These are phyloP conservation scores for Scelioninae gen. 1 DNA, from an alignment of 2,888 invertebrate genomes.

Conservation along the genomic window DNA sequence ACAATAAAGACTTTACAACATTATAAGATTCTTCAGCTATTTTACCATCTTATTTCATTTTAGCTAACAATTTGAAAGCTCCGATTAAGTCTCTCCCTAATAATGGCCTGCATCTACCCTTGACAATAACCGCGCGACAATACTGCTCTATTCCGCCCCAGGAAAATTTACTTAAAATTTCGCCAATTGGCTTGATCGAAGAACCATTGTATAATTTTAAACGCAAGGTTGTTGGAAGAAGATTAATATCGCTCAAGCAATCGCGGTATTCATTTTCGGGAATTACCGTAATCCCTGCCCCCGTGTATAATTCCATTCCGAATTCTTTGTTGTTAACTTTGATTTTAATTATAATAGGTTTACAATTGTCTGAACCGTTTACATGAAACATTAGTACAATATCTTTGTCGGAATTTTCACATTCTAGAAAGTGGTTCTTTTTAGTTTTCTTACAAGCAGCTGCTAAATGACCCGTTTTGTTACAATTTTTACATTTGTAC, in stretches of 20 bases:
- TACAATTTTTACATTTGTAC: constrained; percentile 7
- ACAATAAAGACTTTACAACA: neutral
- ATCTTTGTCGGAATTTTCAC: neutral
- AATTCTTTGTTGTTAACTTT: neutral
- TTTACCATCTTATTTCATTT: neutral
- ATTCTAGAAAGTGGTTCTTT: neutral
- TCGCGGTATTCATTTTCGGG: constrained; percentile 8
- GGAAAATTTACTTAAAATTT: constrained; percentile 19
- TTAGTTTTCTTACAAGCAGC: constrained; percentile 43
- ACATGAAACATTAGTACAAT: neutral
- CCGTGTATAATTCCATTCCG: constrained; percentile 72
- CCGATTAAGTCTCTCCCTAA: constrained; percentile 61
- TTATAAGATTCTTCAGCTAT: neutral
- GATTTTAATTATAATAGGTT: neutral
- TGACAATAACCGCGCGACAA: constrained; percentile 4
- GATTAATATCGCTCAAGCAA: neutral
- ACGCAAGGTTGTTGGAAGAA: neutral
- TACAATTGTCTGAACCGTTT: neutral
- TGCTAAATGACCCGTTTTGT: constrained; percentile 67
- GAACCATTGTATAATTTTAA: constrained; percentile 43
- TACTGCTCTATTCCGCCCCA: neutral
- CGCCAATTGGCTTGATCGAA: constrained; percentile 43
- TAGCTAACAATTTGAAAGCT: neutral
- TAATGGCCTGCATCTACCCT: constrained; percentile 28
- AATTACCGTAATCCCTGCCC: constrained; percentile 70